Base-by-base conservation (phyloP, 1,140 invertebrate species). In the Atta texana region DNA sequence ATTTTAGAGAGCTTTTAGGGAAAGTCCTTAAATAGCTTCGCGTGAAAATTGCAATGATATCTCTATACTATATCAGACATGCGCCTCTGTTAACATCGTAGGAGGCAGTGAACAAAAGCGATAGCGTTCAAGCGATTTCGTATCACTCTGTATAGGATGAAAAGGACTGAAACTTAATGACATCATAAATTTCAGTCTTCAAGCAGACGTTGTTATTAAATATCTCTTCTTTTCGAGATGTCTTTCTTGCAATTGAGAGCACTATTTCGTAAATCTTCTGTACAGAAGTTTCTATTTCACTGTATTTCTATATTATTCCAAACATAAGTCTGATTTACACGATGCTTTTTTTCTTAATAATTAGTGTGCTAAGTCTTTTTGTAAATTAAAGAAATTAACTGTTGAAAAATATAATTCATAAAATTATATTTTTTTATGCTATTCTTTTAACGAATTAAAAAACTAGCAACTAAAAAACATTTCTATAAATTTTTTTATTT, bases 31-130 rank as follows among this genome's bases (percentile, higher is more conserved):
- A 81, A 39, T 69, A 81, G 14, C 8, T 57, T 44, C 7, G 16
- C 49, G 21, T 24, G 28, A 81, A 81, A 81, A 81, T 81, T 71
- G 53, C 21, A 53, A 57, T 24, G 31, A 71, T 71, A 28, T 71
- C 44, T 80, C n/a, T 24, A n/a, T 39, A 55, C 44, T 28, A 34
- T 21, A 68, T 53, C 63, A 24, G 51, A 69, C n/a, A n/a, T n/a
- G 49, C 14, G 49, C 16, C 7, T 80, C 44, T 53, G 12, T 61
- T 44, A 18, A 59, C 57, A 31, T 63, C 53, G 59, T 7, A 66
- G 12, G 18, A 53, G 16, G 8, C 21, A 66, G n/a, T 16, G 57
- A n/a, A 44, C 57, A 53, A 61, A 77, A 28, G 31, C 34, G 72
- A n/a, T 39, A 55, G 53, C 31, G 71, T 18, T 55, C 18, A 21